Base-by-base conservation (phyloP, 1,140 invertebrate species). In the Temnothorax curvispinosus region DNA sequence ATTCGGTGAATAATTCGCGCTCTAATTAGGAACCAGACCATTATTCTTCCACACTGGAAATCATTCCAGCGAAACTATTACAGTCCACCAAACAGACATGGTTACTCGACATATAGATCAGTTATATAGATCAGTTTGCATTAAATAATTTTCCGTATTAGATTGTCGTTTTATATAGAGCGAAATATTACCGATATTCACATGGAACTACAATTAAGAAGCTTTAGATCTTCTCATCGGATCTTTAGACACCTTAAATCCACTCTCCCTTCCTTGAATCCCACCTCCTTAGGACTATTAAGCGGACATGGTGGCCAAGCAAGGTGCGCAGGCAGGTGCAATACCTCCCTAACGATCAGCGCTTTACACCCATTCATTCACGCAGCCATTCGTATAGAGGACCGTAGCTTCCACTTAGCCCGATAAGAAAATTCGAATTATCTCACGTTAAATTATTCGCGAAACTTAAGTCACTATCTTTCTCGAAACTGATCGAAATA, bases 301-400 rank as follows among this genome's bases (percentile, higher is more conserved):
- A 81, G 47, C 50, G 41, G 38, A 32, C 18, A 56, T n/a, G 21
- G 35, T 62, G 47, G 77, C 62, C 18, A 47, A 84, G 54, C 69
- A 75, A 84, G 69, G 69, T 84, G 69, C 67, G 69, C 69, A 60
- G n/a, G 69, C 41, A 62, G 69, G 54, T 75, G 69, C 47, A 47
- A 84, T 74, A 56, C 77, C 41, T 71, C 64, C 78, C n/a, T 74
- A 60, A 84, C 41, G 80, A 84, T 81, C 77, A 71, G 50, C 77
- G 47, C 65, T 65, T 35, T 58, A 71, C 38, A 81, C 21, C 47
- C 69, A 74, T 84, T 84, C 80, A 84, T 84, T 47, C 69, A 75
- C 58, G 27, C 80, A 75, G 52, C 41, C 52, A 74, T n/a, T 56
- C 13, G 38, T 84, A 41, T 11, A 75, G 47, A 84, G 32, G 58